Base-by-base conservation (phyloP, 2,888 invertebrate species). In the Hartigia nigra region DNA sequence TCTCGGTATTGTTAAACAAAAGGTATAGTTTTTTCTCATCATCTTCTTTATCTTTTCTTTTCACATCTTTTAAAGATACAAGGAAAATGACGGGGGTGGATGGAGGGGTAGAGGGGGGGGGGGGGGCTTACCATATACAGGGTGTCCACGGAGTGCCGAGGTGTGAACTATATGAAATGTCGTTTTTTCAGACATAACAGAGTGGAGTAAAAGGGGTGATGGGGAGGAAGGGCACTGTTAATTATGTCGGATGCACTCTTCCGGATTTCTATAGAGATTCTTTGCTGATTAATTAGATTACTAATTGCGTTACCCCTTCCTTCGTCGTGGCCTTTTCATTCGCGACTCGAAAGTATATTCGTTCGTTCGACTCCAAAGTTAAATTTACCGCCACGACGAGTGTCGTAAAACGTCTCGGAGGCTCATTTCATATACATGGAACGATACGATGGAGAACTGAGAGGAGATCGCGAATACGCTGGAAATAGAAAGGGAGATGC, bases 91-190 rank as follows among this genome's bases (percentile, higher is more conserved):
- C 75, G 79, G 78, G 14, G 39, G n/a, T n/a, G 39, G 39, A 34
- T 2, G 34, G 34, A 2, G 34, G 34, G 34, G n/a, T n/a, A n/a
- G 34, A 34, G 34, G 4, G 9, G 23, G 23, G 23, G 55, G 55
- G 23, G 55, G 81, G 81, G 32, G 31, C 81, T 83, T 83, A 84
- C 77, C 81, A 84, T 84, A 86, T 85, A 87, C 86, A 87, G 85
- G 86, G 85, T 84, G 84, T 86, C 86, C 86, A 85, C 84, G 80
- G 79, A 76, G 81, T 55, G 55, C 23, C 76, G 72, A 70, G 31
- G 55, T 70, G 36, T 36, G 74, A 69, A 55, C 23, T 23, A 9
- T 9, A 55, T 23, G 23, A 55, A 23, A 55, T 14, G 23, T 55
- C 55, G 9, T 55, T 55, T 23, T 55, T 55, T 55, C 23, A 23